Evolutionary conservation across 2,797 vertebrate genomes (phyloP), one percentile per base, ranked within the genome.

Genomic region (Rhyacichthys aspro): DNA sequence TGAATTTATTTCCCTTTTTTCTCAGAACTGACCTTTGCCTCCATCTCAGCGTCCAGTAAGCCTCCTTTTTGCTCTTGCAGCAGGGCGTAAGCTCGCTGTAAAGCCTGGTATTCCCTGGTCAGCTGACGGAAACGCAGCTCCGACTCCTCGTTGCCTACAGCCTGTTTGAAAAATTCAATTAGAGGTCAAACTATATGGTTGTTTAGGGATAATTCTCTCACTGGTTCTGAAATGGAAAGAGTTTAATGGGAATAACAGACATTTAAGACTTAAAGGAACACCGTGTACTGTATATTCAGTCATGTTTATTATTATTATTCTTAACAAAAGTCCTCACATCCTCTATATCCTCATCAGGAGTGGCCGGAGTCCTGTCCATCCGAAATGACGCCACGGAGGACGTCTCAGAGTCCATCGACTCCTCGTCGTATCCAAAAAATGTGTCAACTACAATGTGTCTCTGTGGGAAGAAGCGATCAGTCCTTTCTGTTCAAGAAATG

Each of bases 11-110:
- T 23, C 5, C 19, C 19, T 23, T 5, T 23, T 23, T 23, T 23
- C 5, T 23, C 2, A 46, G 15, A 10, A 52, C 34, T 12, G 7
- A 98, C 98, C 94, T 95, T 98, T 64, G 95, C 94, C 88, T 98
- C 96, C 85, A 96, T 95, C 84, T 99, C 98, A 61, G 98, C 96
- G 36, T 99, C 98, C 59, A 98, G 91, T 45, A 97, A 77, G 6
- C 98, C 96, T 64, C 98, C 98, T 0, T 97, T 95, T 86, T 99
- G 98, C 37, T 99, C 98, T 90, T 99, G 98, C 57, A 99, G 90
- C 41, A 99, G 90, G 37, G 98, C 97, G 0, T 99, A 99, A 0
- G 98, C 98, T 83, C 98, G 94, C 83, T 99, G 98, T 56, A 99
- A 86, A 43, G 98, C 98, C 86, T 99, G 98, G 74, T 99, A 99